Evolutionary conservation across 1,140 invertebrate species (phyloP), one percentile per base, ranked within the genome.

Genomic region (Leptoteleia sp.): DNA sequence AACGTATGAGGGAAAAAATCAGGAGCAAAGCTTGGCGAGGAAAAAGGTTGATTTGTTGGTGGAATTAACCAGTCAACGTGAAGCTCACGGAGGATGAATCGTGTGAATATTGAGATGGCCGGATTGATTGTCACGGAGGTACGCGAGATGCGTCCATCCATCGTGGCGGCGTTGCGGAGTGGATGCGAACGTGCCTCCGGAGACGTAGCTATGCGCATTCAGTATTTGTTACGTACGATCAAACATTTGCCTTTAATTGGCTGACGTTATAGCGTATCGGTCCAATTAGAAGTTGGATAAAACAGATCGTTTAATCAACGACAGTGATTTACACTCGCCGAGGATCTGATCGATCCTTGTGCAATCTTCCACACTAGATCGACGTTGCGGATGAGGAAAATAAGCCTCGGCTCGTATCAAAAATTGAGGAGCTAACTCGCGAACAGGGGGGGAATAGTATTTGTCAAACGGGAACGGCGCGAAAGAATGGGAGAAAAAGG

Each of bases 261-360:
- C 78, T 72, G 76, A 81, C 79, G 77, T 83, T 84, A 82, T 82
- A 84, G 81, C 76, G 73, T 75, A 81, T 83, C 68, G 79, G 65
- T 82, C 83, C 83, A 86, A 86, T 86, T 85, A 86, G 80, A 72
- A 81, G 78, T 62, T 59, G 80, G 50, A 80, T 78, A 79, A 81
- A 76, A 81, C 79, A 83, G 83, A 85, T 84, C 82, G 81, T 84
- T 85, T 82, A 84, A 86, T 85, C 84, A 81, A 75, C 73, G 71
- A 81, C 80, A 83, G 70, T 84, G 83, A 86, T 85, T 85, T 83
- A 85, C 78, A 83, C 81, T 84, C 83, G 55, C 78, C 68, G 55
- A 17, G 27, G 67, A 71, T 42, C 64, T 59, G 27, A 62, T 76
- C 61, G 61, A 59, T 77, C n/a, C 67, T 57, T 61, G 70, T 70